Conservation (phyloP, 1,140 invertebrate species). For the Atta cephalotes region DNA sequence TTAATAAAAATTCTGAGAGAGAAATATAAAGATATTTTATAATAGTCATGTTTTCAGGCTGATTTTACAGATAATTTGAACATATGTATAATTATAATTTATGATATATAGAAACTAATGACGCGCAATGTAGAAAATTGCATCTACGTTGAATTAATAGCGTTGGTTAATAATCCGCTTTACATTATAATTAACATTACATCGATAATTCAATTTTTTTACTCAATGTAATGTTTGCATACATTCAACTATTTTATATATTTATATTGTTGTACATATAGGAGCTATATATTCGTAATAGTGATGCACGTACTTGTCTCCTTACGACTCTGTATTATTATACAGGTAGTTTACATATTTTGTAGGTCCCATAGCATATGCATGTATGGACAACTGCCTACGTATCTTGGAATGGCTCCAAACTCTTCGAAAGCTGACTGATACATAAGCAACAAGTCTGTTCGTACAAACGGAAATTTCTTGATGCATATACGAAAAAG, state of each 20-base stretch:
- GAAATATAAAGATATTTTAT: conserved; percentile 5
- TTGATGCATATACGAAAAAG: neutral
- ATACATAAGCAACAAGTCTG: conserved; percentile 80
- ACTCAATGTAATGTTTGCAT: neutral
- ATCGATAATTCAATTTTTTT: neutral
- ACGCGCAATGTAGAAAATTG: neutral
- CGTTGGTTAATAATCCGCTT: conserved; percentile 20
- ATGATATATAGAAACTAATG: conserved; percentile 23
- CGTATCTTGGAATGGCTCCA: conserved; percentile 77
- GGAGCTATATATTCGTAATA: neutral
- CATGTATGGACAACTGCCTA: conserved; percentile 27
- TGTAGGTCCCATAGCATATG: neutral
- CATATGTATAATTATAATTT: conserved; percentile 46
- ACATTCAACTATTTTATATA: neutral
- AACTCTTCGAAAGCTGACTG: conserved; percentile 57
- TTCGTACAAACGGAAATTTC: conserved; percentile 24
- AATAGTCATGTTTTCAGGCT: neutral
- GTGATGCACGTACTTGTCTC: neutral
- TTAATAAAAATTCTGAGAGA: conserved; percentile 6
- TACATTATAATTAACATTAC: conserved; percentile 22
- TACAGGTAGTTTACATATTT: neutral
- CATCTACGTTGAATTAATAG: conserved; percentile 20
- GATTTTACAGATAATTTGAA: conserved; percentile 35
- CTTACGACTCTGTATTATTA: neutral
- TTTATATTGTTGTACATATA: neutral